Conservation (phyloP, 2,888 invertebrate genomes). For the Leptinotarsa rubiginosa region DNA sequence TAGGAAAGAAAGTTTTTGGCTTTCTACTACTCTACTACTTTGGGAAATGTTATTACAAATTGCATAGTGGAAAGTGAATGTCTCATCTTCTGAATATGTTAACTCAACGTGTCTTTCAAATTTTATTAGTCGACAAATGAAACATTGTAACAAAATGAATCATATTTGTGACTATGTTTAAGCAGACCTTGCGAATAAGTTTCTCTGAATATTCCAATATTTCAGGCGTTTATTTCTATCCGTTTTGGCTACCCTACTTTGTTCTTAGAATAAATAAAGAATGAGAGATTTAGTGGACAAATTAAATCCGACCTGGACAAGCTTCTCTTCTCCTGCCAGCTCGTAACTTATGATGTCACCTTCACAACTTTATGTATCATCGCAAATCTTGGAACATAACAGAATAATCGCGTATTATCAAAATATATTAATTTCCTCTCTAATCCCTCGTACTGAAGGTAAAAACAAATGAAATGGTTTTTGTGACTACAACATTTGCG, state of each 20-base stretch:
- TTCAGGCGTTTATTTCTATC: not conserved
- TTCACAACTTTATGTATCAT: not conserved
- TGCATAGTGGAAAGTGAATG: too few relatives aligned
- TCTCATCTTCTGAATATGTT: too few relatives aligned
- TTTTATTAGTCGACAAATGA: too few relatives aligned
- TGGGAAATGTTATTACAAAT: too few relatives aligned
- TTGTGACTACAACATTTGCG: not conserved
- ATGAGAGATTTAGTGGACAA: not conserved
- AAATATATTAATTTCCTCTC: not conserved
- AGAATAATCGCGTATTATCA: not conserved
- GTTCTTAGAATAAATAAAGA: not conserved
- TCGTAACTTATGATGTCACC: not conserved
- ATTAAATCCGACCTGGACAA: slow-evolving; percentile 2
- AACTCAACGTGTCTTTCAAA: too few relatives aligned
- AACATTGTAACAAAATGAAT: too few relatives aligned
- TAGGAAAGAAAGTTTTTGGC: too few relatives aligned
- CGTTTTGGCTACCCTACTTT: not conserved
- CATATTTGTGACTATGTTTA: too few relatives aligned
- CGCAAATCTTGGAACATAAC: not conserved
- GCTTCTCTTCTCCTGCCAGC: not conserved
- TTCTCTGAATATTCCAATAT: not conserved
- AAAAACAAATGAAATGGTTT: not conserved
- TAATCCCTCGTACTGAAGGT: not conserved
- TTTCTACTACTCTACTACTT: too few relatives aligned
- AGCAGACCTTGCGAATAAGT: not conserved